Evolutionary conservation across 2,113 vertebrate species (phyloP), one percentile per base, ranked within the genome.

Genomic region (Gambusia holbrooki): DNA sequence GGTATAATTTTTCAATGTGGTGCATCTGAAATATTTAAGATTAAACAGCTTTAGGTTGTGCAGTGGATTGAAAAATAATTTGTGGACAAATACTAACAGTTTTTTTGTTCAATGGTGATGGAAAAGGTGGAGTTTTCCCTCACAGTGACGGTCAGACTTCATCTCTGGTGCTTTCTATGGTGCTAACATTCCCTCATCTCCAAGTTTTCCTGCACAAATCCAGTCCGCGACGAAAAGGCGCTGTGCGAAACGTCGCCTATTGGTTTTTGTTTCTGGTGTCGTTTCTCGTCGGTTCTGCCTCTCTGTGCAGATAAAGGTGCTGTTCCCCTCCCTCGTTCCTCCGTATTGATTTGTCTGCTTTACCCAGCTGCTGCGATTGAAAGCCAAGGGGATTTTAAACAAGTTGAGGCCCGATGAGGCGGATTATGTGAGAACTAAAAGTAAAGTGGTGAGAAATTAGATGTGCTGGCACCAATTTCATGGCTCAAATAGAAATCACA

Each of bases 161-260:
- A 62, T 68, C 80, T 82, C 77, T 80, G 73, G 19, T 25, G 28
- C 81, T 92, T 76, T 86, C 73, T 81, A 85, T 79, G 93, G 93
- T 94, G 93, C 93, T 94, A 92, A 92, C 70, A 71, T 81, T 88
- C 77, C 37, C 51, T 69, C 0, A 1, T 65, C 64, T 69, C 81
- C 64, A 69, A 62, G 70, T 58, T 63, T 66, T 42, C 19, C 28
- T 30, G 33, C 40, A 73, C 22, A 66, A 33, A 69, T 29, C 51
- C 37, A 27, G 35, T 58, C 40, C 15, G 69, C 77, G 62, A 84
- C 73, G 8, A 60, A 25, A 17, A 69, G 70, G 67, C 73, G 29
- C 60, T 63, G 73, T 78, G 71, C 0, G 28, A 0, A 64, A 28
- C 73, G 27, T 65, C 63, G 4, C 5, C 30, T 64, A 1, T 62